Evolutionary conservation across 2,113 vertebrate species (phyloP).

Genomic region (Alethe diademata): DNA sequence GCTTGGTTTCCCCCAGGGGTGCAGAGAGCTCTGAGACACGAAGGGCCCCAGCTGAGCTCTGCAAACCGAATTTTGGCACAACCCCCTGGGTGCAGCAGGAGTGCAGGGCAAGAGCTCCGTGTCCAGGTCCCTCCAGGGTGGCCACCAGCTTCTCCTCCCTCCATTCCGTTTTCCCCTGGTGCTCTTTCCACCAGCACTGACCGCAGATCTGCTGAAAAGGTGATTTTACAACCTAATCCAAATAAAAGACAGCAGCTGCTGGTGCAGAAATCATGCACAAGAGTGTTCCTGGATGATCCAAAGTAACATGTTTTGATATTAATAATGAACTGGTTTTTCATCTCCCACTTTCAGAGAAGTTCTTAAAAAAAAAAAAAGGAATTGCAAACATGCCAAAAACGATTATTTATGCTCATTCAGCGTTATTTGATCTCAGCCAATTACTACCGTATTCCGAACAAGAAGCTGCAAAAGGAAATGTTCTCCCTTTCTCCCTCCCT

Average conservation of each 20-base stretch:
- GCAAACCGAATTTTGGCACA: background rate
- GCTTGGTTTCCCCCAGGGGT: too few species aligned
- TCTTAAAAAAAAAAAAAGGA: background rate
- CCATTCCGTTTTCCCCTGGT: background rate
- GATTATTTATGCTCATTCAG: background rate
- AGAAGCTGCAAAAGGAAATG: background rate
- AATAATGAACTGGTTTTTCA: background rate
- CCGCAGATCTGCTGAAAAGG: background rate
- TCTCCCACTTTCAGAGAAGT: background rate
- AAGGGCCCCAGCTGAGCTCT: accelerated
- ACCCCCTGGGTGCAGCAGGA: background rate
- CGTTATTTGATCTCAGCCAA: background rate
- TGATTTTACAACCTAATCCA: background rate
- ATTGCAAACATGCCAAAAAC: background rate
- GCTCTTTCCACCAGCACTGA: background rate
- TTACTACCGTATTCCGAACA: background rate
- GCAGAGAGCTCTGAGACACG: background rate
- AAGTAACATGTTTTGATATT: background rate
- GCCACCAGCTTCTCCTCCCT: background rate
- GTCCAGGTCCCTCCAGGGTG: background rate
- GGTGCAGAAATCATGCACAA: accelerated
- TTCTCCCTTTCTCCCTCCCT: accelerated
- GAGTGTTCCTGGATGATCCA: background rate
- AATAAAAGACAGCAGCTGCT: background rate
- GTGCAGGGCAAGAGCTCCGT: background rate